Conservation (phyloP, 1,140 invertebrate species). For the Heterodera schachtii region DNA sequence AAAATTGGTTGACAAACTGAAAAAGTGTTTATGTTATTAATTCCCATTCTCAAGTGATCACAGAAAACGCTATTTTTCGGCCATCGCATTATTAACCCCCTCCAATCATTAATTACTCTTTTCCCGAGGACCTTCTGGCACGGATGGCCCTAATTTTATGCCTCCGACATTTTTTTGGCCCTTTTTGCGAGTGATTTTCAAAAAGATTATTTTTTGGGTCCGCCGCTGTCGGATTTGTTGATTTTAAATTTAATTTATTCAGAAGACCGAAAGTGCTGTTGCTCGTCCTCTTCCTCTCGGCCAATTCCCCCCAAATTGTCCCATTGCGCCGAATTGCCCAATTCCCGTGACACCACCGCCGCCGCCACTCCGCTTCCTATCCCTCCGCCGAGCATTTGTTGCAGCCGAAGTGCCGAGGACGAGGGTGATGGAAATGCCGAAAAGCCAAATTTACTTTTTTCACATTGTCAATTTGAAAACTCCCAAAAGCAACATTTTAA, state of each 20-base stretch:
- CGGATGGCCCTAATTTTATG: too few species aligned
- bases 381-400: slow-evolving; percentile 9
- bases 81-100: too few species aligned
- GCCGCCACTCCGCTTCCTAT: slow-evolving; percentile 4
- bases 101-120: too few species aligned
- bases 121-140: too few species aligned
- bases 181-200: too few species aligned
- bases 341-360: not conserved
- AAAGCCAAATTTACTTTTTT: not conserved
- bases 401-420: not conserved
- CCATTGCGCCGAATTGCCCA: not conserved
- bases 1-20: too few species aligned
- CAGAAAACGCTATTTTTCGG: too few species aligned
- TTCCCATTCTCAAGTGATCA: too few species aligned
- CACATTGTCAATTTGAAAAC: slow-evolving; percentile 1
- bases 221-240: too few species aligned
- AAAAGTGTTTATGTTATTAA: too few species aligned
- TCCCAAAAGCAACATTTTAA: not conserved
- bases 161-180: too few species aligned
- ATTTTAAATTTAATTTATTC: slow-evolving; percentile 7
- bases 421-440: not conserved
- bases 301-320: slow-evolving; percentile 3
- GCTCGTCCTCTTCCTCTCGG: slow-evolving; percentile 20
- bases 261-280: not conserved
- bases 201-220: too few species aligned